Conservation (phyloP, 2,113 vertebrate genomes). For the Phocoena sinus region DNA sequence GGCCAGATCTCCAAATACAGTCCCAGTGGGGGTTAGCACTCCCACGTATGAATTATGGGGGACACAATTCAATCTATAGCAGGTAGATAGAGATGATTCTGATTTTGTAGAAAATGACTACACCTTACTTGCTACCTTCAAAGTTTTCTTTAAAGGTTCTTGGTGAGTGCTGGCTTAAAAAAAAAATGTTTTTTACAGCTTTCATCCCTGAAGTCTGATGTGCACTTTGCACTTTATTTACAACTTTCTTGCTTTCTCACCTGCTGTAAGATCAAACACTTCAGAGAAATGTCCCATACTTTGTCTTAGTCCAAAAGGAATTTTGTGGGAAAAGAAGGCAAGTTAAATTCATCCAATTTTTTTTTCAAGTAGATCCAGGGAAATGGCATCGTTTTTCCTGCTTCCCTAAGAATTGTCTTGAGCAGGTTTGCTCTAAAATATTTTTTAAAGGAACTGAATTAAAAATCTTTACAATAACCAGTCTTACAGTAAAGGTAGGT, state of each 20-base stretch:
- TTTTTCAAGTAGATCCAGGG: not conserved
- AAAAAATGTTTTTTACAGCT: not conserved
- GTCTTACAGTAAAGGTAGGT: not conserved
- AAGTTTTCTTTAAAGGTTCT: not conserved
- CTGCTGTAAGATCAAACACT: not conserved
- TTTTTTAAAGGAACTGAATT: not conserved
- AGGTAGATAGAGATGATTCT: not conserved
- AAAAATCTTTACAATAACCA: not conserved
- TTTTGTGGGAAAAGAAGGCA: not conserved
- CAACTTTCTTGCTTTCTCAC: not conserved
- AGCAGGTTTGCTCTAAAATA: not conserved
- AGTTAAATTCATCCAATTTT: not conserved
- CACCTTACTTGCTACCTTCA: not conserved
- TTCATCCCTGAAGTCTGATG: not conserved
- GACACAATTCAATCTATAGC: not conserved
- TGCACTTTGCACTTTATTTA: not conserved
- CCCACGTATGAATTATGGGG: no score
- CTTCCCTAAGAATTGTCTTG: not conserved
- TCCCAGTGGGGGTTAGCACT: not conserved
- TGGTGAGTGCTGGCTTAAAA: not conserved
- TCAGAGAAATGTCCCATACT: not conserved
- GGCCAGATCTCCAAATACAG: no score
- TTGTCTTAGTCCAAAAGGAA: conserved; percentile 22
- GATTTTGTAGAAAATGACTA: not conserved
- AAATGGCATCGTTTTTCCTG: not conserved